A percentile compares a stretch with the other conserved stretches of the same genome.
Evolutionary conservation across 2,113 vertebrate species (phyloP).

Genomic region (Axis porcinus): DNA sequence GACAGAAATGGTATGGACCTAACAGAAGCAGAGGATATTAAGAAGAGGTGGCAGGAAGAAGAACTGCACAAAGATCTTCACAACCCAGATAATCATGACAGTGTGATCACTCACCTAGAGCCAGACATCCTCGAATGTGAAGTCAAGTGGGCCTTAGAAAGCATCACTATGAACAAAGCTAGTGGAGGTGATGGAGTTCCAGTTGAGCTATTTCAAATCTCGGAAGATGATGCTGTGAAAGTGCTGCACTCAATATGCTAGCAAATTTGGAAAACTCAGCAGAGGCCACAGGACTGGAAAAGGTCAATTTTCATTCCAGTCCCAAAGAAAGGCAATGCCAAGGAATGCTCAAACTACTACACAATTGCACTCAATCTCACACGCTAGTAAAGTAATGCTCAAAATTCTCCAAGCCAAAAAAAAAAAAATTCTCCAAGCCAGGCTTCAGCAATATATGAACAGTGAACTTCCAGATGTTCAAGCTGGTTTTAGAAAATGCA

Average conservation of each 20-base stretch:
- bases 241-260: too few relatives aligned
- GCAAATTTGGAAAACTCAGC: too few relatives aligned
- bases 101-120: not conserved
- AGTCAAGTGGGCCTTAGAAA: not conserved
- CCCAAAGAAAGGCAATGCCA: not conserved
- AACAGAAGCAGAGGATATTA: not conserved
- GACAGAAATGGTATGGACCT: not conserved
- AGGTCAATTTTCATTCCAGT: too few relatives aligned
- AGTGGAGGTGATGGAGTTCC: too few relatives aligned
- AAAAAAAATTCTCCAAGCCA: not conserved
- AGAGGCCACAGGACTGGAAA: too few relatives aligned
- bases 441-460: not conserved
- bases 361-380: not conserved
- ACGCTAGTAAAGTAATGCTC: not conserved
- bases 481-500: not conserved
- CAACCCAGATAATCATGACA: accelerated
- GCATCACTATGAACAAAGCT: not conserved
- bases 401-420: not conserved
- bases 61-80: not conserved
- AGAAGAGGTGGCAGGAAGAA: not conserved
- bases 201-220: too few relatives aligned
- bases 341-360: not conserved
- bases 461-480: not conserved
- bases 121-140: not conserved
- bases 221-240: too few relatives aligned